A percentile compares a stretch with the other conserved stretches of the same genome.
Evolutionary conservation across 1,140 invertebrate species (phyloP).

Genomic region (Ctenoplectra terminalis): DNA sequence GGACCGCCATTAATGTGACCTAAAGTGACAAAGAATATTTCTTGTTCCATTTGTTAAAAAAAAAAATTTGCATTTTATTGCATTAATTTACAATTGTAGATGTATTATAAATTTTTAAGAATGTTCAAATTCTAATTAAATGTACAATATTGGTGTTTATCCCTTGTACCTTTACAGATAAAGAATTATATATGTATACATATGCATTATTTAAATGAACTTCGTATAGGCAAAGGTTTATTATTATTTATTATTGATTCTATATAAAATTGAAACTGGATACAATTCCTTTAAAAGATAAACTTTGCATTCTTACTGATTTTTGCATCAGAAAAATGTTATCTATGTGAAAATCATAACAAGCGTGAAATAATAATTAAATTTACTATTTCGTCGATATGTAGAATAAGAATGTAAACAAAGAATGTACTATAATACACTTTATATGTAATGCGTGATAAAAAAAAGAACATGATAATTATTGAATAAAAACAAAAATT

Average conservation of each 20-base stretch:
- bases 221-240: slow-evolving; percentile 1
- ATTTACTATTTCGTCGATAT: slow-evolving; percentile 21
- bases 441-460: slow-evolving; percentile 39
- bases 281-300: neutral
- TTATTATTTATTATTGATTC: slow-evolving; percentile 33
- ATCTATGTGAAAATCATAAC: neutral
- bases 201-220: slow-evolving; percentile 11
- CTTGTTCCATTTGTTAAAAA: slow-evolving; percentile 33
- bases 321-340: neutral
- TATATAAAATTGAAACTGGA: neutral
- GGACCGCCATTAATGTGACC: slow-evolving; percentile 71
- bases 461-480: slow-evolving; percentile 18
- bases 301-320: slow-evolving; percentile 6
- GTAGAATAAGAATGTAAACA: slow-evolving; percentile 31
- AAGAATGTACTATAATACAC: slow-evolving; percentile 45
- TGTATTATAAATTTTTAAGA: slow-evolving; percentile 1
- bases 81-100: slow-evolving; percentile 22
- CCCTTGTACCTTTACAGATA: neutral
- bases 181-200: neutral
- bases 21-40: slow-evolving; percentile 10
- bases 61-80: slow-evolving; percentile 22
- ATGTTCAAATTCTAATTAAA: slow-evolving; percentile 21
- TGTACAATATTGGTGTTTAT: slow-evolving; percentile 24
- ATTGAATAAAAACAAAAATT: slow-evolving; percentile 32
- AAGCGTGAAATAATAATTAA: slow-evolving; percentile 26